Evolutionary conservation across 2,888 invertebrate genomes (phyloP).

Genomic region (Nymphalis c-album): DNA sequence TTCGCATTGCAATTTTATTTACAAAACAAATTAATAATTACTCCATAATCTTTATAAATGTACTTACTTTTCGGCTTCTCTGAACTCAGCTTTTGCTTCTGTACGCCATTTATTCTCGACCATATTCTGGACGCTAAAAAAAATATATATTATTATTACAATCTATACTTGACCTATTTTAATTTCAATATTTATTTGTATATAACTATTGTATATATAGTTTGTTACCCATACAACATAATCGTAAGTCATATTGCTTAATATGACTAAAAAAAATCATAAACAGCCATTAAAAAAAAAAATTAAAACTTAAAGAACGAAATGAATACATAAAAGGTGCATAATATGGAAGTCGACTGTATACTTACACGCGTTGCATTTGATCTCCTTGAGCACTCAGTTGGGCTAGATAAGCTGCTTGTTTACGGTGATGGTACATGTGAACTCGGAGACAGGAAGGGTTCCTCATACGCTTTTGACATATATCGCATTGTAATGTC

Average conservation of each 20-base stretch:
- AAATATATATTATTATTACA: not conserved
- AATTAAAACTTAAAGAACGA: conserved; percentile 6
- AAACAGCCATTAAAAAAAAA: conserved; percentile 34
- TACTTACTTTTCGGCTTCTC: conserved; percentile 60
- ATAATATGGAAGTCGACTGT: conserved; percentile 2
- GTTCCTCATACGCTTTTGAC: conserved; percentile 85
- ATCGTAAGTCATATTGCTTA: too few species aligned
- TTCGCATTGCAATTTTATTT: too few species aligned
- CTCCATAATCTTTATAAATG: too few species aligned
- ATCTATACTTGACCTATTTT: not conserved
- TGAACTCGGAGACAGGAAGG: conserved; percentile 84
- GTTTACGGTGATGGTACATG: conserved; percentile 85
- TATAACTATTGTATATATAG: too few species aligned
- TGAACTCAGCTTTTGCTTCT: conserved; percentile 52
- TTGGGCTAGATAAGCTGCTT: conserved; percentile 75
- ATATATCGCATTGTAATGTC: conserved; percentile 85
- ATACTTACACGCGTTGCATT: conserved; percentile 57
- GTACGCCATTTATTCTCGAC: conserved; percentile 64
- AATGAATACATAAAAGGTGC: conserved; percentile 14
- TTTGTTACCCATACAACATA: too few species aligned
- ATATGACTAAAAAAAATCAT: not conserved
- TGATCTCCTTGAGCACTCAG: conserved; percentile 61
- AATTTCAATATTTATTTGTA: not conserved
- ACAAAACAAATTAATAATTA: too few species aligned
- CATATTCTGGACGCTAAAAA: conserved; percentile 63